Evolutionary conservation across 2,113 vertebrate genomes (phyloP).

Genomic region (Naja naja): DNA sequence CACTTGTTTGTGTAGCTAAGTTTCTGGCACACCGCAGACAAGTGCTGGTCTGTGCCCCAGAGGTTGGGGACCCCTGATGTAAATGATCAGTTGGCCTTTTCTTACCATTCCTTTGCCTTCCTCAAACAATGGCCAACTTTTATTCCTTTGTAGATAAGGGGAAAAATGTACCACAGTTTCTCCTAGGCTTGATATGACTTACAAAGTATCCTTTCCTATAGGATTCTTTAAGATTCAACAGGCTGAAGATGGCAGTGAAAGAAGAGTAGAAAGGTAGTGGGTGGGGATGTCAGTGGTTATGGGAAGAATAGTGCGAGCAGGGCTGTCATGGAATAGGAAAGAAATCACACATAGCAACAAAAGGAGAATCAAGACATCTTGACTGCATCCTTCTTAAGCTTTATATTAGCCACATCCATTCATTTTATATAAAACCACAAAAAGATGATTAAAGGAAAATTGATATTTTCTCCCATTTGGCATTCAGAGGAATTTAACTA

Average conservation of each 20-base stretch:
- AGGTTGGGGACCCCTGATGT: not conserved
- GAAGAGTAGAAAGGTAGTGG: not conserved
- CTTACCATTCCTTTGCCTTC: not conserved
- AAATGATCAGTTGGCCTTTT: not conserved
- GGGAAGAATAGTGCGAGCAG: not conserved
- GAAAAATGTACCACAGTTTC: not conserved
- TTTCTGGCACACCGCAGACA: not conserved
- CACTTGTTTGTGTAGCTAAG: rapidly evolving
- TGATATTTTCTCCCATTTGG: not conserved
- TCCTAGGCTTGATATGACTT: not conserved
- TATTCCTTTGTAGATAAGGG: not conserved
- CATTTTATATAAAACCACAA: not conserved
- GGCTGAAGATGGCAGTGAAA: not conserved
- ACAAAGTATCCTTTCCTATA: not conserved
- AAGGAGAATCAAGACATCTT: not conserved
- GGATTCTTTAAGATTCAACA: not conserved
- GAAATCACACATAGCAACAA: not conserved
- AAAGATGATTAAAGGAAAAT: not conserved
- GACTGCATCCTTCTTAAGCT: not conserved
- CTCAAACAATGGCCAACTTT: not conserved
- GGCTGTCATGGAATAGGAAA: not conserved
- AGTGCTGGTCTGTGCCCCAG: not conserved
- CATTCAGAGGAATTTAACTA: constrained; percentile 3
- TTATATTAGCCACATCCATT: not conserved
- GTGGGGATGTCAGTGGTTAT: not conserved